Base-by-base conservation (phyloP, 92 coral and sea anemone genomes). In the Zoanthus gigantus region DNA sequence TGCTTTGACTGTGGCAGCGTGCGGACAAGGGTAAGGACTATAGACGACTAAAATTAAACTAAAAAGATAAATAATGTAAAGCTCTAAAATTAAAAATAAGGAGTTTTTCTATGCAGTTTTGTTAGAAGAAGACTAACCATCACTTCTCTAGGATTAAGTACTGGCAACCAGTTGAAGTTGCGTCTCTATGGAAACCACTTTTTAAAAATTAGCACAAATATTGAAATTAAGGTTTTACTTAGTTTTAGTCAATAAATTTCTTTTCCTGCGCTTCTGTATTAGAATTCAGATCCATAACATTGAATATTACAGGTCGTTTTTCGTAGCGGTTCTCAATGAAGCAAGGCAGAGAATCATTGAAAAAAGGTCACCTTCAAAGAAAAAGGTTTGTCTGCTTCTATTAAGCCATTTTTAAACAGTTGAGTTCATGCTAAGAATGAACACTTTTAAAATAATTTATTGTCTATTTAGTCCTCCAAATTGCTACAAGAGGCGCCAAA, bases 21-120 rank as follows among this genome's bases (percentile, higher is more conserved):
- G 98, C 83, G 98, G 92, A 0, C 99, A 96, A 67, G 96, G 94
- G 99, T 96, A 89, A 95, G 99, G 86, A 34, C 15, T 50, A 50
- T 16, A 0, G 10, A 15, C 7, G 6, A 58, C 12, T 14, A n/a
- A 5, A 16, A n/a, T 17, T 17, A n/a, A 63, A 28, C 69, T 1
- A 63, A 63, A 63, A 7, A 63, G 3, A 0, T 3, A 16, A 17
- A 60, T 60, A 28, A 0, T 7, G 29, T 63, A 8, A 23, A 17
- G 30, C n/a, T 29, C 47, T 15, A 0, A 2, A 0, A 69, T 7
- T 28, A 10, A 16, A 34, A 29, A 13, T 10, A 9, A 69, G 5
- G 0, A 30, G 16, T 34, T 6, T 31, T 10, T 30, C 2, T 31
- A 14, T 0, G 30, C 10, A 9, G 17, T 31, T 69, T 30, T 2